These are phyloP conservation scores for Stictocephala bisonia DNA, from an alignment of 2,888 invertebrate genomes.

Conservation along the genomic window DNA sequence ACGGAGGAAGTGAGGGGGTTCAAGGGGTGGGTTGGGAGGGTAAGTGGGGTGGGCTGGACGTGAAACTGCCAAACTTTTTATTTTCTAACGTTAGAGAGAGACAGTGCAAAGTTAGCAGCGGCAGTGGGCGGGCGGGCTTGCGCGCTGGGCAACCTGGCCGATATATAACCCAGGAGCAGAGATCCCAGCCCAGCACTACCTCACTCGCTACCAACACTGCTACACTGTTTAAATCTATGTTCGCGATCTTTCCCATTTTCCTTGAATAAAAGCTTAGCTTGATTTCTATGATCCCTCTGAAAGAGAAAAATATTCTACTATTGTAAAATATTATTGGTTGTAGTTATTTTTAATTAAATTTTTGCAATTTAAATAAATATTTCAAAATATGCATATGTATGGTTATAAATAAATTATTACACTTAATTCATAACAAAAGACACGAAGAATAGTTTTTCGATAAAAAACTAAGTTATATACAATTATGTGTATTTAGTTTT, in stretches of 20 bases:
- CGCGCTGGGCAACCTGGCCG: background rate
- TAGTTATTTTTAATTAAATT: too few relatives aligned
- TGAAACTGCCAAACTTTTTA: conserved; percentile 42
- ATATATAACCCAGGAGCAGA: conserved; percentile 21
- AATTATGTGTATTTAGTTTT: too few relatives aligned
- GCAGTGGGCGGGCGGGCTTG: conserved; percentile 32
- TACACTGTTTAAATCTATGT: background rate
- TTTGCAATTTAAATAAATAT: too few relatives aligned
- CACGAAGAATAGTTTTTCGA: too few relatives aligned
- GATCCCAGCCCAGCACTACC: conserved; percentile 16
- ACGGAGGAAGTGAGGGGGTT: background rate
- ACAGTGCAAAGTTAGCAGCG: conserved; percentile 35
- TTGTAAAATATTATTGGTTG: too few relatives aligned
- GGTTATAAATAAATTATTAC: too few relatives aligned
- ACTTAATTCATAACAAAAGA: too few relatives aligned
- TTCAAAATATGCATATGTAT: too few relatives aligned
- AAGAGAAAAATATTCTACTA: too few relatives aligned
- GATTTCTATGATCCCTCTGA: too few relatives aligned
- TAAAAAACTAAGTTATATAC: too few relatives aligned
- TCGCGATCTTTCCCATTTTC: conserved; percentile 22
- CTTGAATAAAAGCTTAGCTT: too few relatives aligned
- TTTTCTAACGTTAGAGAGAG: conserved; percentile 36
- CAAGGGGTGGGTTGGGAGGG: background rate
- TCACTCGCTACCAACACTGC: background rate
- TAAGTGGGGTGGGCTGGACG: conserved; percentile 14